Evolutionary conservation across 1,140 invertebrate genomes (phyloP).

Genomic region (Drosophila willistoni): DNA sequence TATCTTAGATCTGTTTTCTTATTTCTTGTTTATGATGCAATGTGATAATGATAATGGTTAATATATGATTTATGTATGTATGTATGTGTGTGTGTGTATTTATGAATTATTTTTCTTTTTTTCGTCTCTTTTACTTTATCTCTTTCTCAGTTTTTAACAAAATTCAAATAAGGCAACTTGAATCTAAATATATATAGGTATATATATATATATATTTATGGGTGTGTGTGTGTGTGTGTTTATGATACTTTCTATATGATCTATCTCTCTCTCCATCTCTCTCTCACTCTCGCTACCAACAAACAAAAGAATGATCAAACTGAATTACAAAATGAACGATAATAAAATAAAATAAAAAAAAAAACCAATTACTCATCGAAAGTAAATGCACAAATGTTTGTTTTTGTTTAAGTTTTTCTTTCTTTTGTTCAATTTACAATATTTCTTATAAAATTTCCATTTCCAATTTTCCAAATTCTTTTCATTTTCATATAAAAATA

Average conservation of each 20-base stretch:
- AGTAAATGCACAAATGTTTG: slow-evolving; percentile 13
- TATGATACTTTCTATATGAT: slow-evolving; percentile 18
- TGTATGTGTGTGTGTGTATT: slow-evolving; percentile 4
- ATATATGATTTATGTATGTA: slow-evolving; percentile 49
- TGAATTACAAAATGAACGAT: neutral
- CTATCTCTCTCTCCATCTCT: slow-evolving; percentile 16
- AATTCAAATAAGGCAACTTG: slow-evolving; percentile 82
- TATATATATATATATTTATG: slow-evolving; percentile 36
- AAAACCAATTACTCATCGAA: neutral
- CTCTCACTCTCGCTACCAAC: slow-evolving; percentile 39
- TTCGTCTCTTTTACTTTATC: slow-evolving; percentile 13
- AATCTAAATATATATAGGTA: slow-evolving; percentile 67
- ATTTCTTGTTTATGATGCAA: slow-evolving; percentile 19
- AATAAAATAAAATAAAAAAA: neutral
- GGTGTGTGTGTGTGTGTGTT: slow-evolving; percentile 37
- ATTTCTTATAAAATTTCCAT: neutral
- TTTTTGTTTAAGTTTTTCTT: neutral
- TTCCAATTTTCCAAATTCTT: slow-evolving; percentile 1
- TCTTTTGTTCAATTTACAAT: neutral
- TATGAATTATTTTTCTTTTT: slow-evolving; percentile 28
- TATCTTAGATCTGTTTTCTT: slow-evolving; percentile 46
- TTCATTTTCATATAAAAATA: slow-evolving; percentile 11
- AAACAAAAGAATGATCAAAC: neutral
- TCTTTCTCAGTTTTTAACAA: slow-evolving; percentile 63
- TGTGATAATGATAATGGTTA: slow-evolving; percentile 43